These are phyloP conservation scores for Anser brachyrhynchus DNA, from an alignment of 2,113 vertebrate genomes.

Conservation along the genomic window DNA sequence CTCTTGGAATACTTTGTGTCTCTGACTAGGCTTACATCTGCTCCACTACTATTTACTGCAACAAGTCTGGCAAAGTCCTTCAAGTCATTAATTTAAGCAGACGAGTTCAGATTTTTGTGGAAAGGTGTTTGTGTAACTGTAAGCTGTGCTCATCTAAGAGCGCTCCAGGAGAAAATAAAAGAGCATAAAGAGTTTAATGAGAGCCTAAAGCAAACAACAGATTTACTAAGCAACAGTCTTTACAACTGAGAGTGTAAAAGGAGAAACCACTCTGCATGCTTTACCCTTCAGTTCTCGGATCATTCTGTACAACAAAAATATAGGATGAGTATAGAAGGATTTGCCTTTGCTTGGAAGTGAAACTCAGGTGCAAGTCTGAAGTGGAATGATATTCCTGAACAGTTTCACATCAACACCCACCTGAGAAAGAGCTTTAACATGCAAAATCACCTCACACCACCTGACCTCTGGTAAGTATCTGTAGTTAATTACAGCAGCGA, in stretches of 20 bases:
- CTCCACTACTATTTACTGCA: background rate
- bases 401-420: background rate
- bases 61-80: background rate
- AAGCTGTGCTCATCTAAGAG: background rate
- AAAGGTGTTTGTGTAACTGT: background rate
- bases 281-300: background rate
- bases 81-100: background rate
- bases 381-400: background rate
- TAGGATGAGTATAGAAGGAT: background rate
- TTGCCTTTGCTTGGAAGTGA: background rate
- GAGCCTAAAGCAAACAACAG: background rate
- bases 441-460: background rate
- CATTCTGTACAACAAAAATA: accelerated
- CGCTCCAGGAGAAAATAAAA: background rate
- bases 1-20: background rate
- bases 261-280: background rate
- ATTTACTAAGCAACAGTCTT: background rate
- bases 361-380: background rate
- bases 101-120: background rate
- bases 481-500: background rate
- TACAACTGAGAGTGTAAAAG: background rate
- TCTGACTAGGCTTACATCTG: background rate
- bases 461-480: background rate
- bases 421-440: background rate
- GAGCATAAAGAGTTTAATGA: background rate